phyloP scores from a whole-genome alignment of 2,113 vertebrate species.

The Budorcas taxicolor region DNA sequence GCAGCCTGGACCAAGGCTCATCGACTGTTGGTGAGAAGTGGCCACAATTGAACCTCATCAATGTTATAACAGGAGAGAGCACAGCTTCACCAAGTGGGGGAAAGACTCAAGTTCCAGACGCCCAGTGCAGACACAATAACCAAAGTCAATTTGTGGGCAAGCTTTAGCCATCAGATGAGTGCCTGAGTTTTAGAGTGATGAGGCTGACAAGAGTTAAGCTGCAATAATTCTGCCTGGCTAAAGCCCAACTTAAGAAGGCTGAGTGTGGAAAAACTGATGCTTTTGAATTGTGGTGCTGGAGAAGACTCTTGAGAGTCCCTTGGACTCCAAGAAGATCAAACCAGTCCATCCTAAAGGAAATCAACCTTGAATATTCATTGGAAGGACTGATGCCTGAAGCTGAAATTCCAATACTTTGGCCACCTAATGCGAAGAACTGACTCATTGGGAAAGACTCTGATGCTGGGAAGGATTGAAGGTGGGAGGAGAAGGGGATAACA shows the following conservation, averaged over 20 bases:
- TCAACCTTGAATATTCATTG: background rate
- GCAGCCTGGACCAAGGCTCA: background rate
- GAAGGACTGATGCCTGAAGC: background rate
- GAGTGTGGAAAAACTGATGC: background rate
- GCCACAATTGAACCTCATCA: background rate
- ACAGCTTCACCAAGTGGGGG: background rate
- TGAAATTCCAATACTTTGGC: background rate
- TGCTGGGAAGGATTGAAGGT: background rate
- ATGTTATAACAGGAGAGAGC: too few species aligned
- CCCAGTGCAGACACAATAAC: background rate
- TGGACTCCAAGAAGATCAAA: background rate
- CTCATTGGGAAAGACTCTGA: background rate
- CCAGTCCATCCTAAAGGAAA: background rate
- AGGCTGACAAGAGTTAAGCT: background rate
- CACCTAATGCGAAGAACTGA: background rate
- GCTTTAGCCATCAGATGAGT: accelerated
- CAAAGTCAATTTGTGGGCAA: background rate
- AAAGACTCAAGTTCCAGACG: background rate
- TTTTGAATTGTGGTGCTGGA: background rate
- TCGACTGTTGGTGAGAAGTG: background rate
- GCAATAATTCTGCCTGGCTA: background rate
- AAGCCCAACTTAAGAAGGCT: background rate
- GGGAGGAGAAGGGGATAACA: background rate
- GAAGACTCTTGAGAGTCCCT: background rate
- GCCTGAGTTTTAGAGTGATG: background rate